A percentile compares a stretch with the other conserved stretches of the same genome.
Evolutionary conservation across 2,888 invertebrate species (phyloP).

Genomic region (Lepidocyrtinus sp.): DNA sequence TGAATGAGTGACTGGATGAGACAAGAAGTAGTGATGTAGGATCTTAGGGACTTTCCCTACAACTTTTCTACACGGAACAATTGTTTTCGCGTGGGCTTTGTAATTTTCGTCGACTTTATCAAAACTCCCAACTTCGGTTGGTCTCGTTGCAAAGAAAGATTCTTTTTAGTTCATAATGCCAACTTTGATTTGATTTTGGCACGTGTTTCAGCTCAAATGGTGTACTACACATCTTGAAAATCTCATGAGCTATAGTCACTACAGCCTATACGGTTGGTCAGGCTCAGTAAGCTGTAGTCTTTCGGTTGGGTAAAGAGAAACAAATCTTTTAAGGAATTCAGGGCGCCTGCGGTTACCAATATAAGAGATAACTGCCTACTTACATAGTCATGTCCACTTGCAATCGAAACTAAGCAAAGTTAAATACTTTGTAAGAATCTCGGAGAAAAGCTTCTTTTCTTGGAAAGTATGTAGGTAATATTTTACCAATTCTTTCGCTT

Average conservation of each 20-base stretch:
- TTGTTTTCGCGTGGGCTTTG: not conserved
- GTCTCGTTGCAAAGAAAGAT: too few species aligned
- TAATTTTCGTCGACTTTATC: conserved; percentile 21
- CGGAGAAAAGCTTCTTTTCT: too few species aligned
- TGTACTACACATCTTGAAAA: too few species aligned
- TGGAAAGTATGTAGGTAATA: too few species aligned
- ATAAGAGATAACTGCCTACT: not conserved
- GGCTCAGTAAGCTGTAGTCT: too few species aligned
- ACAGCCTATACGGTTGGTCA: too few species aligned
- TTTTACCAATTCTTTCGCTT: too few species aligned
- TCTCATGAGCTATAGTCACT: too few species aligned
- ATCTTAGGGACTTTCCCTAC: not conserved
- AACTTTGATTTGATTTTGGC: conserved; percentile 2
- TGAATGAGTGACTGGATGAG: conserved; percentile 48
- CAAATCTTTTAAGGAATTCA: not conserved
- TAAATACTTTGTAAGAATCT: too few species aligned
- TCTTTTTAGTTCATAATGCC: conserved; percentile 9
- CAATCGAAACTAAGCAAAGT: too few species aligned
- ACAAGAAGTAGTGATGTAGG: conserved; percentile 18
- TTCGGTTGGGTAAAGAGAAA: not conserved
- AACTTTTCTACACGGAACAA: not conserved
- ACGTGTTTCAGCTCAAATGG: conserved; percentile 8
- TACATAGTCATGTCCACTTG: not conserved
- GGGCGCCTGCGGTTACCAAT: not conserved
- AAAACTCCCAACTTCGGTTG: too few species aligned